phyloP scores from a whole-genome alignment of 2,888 invertebrate genomes.

The Chrysotoxum bicinctum region DNA sequence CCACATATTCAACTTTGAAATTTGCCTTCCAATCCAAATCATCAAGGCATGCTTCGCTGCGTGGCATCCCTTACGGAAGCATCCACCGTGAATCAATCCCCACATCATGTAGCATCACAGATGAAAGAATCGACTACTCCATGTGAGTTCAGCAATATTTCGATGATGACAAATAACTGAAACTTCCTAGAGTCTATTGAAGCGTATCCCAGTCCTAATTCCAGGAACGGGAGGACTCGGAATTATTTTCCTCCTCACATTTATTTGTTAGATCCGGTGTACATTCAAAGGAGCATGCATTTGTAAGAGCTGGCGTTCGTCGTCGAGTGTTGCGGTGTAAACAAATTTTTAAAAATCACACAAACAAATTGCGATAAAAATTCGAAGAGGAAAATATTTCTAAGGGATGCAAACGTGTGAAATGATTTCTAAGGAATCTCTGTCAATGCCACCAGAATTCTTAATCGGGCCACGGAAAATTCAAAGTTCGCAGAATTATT shows the following conservation, averaged over 20 bases:
- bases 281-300: not conserved
- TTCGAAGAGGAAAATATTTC: not conserved
- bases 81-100: conserved; percentile 14
- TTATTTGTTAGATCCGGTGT: not conserved
- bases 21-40: conserved; percentile 1
- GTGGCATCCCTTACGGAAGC: conserved; percentile 4
- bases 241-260: not conserved
- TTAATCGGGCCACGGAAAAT: conserved; percentile 26
- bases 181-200: conserved; percentile 10
- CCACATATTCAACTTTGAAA: not conserved
- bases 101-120: conserved; percentile 10
- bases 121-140: not conserved
- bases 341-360: conserved; percentile 1
- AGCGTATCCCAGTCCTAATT: not conserved
- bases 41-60: conserved; percentile 1
- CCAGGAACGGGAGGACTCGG: not conserved
- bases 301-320: no score
- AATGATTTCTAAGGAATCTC: conserved; percentile 10
- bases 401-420: conserved; percentile 18
- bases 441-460: conserved; percentile 24
- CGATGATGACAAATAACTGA: not conserved
- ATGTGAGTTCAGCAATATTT: conserved; percentile 10
- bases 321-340: conserved; percentile 19
- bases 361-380: not conserved
- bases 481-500: conserved; percentile 29